Evolutionary conservation across 1,140 invertebrate species (phyloP).

Genomic region (Drosophila nebulosa): DNA sequence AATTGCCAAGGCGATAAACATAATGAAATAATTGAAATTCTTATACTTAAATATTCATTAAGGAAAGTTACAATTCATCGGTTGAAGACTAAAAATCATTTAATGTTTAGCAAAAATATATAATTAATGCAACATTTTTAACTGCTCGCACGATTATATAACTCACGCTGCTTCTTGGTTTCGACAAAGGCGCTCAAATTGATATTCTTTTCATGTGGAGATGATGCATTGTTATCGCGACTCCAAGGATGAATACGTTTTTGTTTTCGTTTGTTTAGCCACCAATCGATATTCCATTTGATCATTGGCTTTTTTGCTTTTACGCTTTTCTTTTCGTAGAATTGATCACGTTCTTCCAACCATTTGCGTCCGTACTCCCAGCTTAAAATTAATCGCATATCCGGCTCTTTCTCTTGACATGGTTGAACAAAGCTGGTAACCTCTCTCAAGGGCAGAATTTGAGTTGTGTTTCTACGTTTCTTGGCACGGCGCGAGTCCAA

Average conservation of each 20-base stretch:
- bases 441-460: not conserved
- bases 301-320: not conserved
- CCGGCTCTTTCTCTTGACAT: not conserved
- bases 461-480: not conserved
- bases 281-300: not conserved
- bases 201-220: not conserved
- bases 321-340: not conserved
- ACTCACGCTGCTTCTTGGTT: not conserved
- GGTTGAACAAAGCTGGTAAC: not conserved
- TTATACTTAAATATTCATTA: not conserved
- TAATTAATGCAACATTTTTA: not conserved
- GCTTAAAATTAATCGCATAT: not conserved
- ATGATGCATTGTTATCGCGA: not conserved
- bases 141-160: not conserved
- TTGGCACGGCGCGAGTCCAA: not conserved
- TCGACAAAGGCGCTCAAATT: not conserved
- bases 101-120: not conserved
- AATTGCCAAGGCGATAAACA: not conserved
- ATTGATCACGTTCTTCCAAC: not conserved
- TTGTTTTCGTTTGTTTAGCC: not conserved
- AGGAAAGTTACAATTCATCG: not conserved
- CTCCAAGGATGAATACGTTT: not conserved
- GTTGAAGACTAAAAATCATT: not conserved
- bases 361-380: not conserved
- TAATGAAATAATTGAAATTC: not conserved